phyloP scores from a whole-genome alignment of 1,140 invertebrate genomes.

The Periplaneta americana region DNA sequence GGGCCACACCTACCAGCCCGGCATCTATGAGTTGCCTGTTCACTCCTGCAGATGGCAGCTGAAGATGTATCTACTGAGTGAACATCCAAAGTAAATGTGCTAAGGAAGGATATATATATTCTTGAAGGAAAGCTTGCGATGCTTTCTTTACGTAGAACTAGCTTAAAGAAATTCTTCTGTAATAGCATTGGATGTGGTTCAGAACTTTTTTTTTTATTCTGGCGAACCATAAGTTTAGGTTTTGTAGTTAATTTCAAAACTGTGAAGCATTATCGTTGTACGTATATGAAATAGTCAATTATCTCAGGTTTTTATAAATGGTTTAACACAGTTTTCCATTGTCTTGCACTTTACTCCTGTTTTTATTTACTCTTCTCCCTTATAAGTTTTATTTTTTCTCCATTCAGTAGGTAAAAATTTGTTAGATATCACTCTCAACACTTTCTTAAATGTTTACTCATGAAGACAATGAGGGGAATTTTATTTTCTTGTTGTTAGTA shows the following conservation, averaged over 20 bases:
- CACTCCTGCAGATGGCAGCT: background rate
- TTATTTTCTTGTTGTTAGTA: background rate
- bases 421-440: background rate
- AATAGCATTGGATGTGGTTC: background rate
- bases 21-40: background rate
- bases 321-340: background rate
- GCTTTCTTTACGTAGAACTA: too few relatives aligned
- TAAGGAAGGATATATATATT: background rate
- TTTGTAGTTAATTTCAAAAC: background rate
- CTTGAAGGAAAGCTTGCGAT: background rate
- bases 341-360: background rate
- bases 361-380: background rate
- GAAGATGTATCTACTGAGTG: background rate
- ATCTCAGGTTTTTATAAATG: background rate
- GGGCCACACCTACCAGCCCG: background rate
- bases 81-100: background rate
- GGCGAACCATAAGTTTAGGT: background rate
- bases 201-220: background rate
- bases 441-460: background rate
- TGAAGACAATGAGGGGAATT: background rate
- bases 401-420: background rate
- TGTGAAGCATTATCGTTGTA: background rate
- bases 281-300: background rate
- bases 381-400: background rate
- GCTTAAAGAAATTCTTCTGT: background rate